Evolutionary conservation across 2,888 invertebrate species (phyloP), one percentile per base, ranked within the genome.

Genomic region (Trachelus iudaicus): DNA sequence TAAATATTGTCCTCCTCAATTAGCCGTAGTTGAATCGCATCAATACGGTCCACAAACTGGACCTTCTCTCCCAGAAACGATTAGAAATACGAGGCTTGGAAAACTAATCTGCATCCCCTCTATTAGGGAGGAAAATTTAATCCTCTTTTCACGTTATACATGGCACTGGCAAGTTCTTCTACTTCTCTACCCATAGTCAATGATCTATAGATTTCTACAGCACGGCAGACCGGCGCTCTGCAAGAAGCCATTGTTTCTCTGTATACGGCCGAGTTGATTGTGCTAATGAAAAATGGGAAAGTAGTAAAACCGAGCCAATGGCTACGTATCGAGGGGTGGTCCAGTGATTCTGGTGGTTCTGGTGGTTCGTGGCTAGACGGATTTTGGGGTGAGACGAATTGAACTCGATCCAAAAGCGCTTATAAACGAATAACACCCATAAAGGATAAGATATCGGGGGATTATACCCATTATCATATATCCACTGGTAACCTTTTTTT

Each of bases 371-470:
- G 56, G 56, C 56, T 56, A 56, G 56, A 56, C 56, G 56, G 23
- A 56, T 56, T 56, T 56, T 56, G 80, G 73, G 73, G 77, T 79
- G 79, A 79, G 77, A 81, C 77, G 81, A 87, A 88, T 88, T 88
- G 88, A 88, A 88, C 86, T 81, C 85, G 83, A 86, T 89, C 87
- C 88, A 88, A 88, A 87, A 87, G 82, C 82, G 83, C 84, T 88
- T 85, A 87, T 87, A 87, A 89, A 86, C 86, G 86, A 87, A 87
- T 87, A 86, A 86, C 84, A 83, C 80, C 83, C 85, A 83, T 85
- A 82, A 85, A 83, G 80, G 83, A 85, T 87, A 86, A 88, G 86
- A 87, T 87, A 88, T 85, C 83, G 86, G 80, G 78, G 83, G 83
- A 86, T 85, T 85, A 85, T 88, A 81, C 81, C 84, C 81, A 85